Evolutionary conservation across 2,113 vertebrate species (phyloP).

Genomic region (Sorex fumeus): DNA sequence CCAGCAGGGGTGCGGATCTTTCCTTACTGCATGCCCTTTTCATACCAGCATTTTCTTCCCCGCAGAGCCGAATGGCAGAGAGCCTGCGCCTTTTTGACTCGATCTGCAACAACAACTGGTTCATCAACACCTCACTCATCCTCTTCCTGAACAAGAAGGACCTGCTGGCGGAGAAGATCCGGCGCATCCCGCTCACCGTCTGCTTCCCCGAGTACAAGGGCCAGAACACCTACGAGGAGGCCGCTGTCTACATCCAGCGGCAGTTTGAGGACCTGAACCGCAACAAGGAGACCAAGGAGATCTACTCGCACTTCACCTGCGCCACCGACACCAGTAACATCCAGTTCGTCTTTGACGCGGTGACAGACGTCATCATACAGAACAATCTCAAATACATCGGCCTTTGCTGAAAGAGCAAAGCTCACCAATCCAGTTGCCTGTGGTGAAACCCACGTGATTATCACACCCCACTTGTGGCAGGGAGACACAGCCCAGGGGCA

Average conservation of each 20-base stretch:
- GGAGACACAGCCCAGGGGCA: slow-evolving; percentile 63
- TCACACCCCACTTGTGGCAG: slow-evolving; percentile 70
- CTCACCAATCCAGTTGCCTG: slow-evolving; percentile 66
- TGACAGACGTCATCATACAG: slow-evolving; percentile 99
- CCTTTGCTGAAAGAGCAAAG: slow-evolving; percentile 93
- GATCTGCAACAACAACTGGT: slow-evolving; percentile 99
- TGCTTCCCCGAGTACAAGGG: slow-evolving; percentile 99
- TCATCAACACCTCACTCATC: slow-evolving; percentile 99
- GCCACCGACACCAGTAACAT: slow-evolving; percentile 97
- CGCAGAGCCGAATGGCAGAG: slow-evolving; percentile 98
- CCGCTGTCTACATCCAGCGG: slow-evolving; percentile 98
- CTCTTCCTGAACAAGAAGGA: slow-evolving; percentile 99
- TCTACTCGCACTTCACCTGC: slow-evolving; percentile 98
- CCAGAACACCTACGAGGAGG: slow-evolving; percentile 99
- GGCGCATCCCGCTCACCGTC: slow-evolving; percentile 97
- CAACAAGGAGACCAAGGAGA: slow-evolving; percentile 99
- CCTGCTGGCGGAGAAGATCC: slow-evolving; percentile 99
- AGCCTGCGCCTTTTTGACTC: slow-evolving; percentile 99
- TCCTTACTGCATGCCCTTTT: not conserved
- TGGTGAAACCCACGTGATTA: slow-evolving; percentile 77
- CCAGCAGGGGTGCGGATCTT: not conserved
- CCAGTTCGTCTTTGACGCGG: slow-evolving; percentile 99
- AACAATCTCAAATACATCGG: slow-evolving; percentile 99
- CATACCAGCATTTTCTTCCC: slow-evolving; percentile 46
- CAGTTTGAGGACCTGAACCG: slow-evolving; percentile 99